Percentiles rank a stretch among this genome's conserved stretches.
phyloP scores from a whole-genome alignment of 1,140 invertebrate genomes.

The Coelopa frigida region DNA sequence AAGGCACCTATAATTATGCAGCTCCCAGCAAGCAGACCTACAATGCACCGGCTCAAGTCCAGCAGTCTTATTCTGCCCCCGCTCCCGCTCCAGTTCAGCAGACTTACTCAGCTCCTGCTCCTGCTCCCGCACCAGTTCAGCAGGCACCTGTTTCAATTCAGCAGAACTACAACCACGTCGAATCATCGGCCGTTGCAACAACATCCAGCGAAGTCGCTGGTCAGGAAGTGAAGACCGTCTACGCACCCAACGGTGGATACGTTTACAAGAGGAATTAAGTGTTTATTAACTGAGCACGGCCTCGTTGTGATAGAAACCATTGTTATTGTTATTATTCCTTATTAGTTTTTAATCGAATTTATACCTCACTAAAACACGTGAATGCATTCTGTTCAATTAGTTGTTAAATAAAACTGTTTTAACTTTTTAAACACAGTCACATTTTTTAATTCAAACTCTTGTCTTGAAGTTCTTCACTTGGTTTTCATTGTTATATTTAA shows the following conservation, averaged over 20 bases:
- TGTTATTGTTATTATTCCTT: no score
- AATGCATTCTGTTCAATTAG: no score
- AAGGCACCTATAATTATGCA: no score
- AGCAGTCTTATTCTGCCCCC: constrained; percentile 12
- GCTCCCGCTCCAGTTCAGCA: neutral
- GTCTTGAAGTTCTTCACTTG: no score
- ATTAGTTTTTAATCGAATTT: no score
- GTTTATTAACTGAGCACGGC: no score
- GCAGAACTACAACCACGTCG: neutral
- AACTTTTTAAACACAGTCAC: no score
- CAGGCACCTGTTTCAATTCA: neutral
- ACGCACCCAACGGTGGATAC: constrained; percentile 14
- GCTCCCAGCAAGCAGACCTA: neutral
- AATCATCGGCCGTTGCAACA: neutral
- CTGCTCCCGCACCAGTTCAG: neutral
- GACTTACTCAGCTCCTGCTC: constrained; percentile 1
- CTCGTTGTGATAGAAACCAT: no score
- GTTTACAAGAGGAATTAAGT: constrained; percentile 6
- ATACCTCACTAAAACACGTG: no score
- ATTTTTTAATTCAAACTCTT: no score
- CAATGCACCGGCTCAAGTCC: neutral
- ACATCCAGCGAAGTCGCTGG: neutral
- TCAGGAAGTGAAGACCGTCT: constrained; percentile 4
- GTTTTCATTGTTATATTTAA: no score
- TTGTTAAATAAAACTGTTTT: no score